Evolutionary conservation across 1,140 invertebrate species (phyloP), one percentile per base, ranked within the genome.

Genomic region (Tetramorium parvispinum): DNA sequence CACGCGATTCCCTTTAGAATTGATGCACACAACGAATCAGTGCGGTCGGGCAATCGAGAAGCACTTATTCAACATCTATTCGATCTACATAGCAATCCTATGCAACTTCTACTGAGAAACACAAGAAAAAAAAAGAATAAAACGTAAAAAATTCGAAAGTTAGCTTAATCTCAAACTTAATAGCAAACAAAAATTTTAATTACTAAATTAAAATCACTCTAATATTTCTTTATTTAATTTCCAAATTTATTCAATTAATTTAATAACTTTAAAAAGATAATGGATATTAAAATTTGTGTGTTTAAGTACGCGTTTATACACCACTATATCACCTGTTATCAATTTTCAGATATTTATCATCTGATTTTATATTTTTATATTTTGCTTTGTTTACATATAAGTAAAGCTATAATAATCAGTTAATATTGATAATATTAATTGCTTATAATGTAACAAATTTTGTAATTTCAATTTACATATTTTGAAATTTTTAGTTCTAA

Each of bases 21-120:
- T 53, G 57, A 49, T 46, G 49, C 46, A 51, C 37, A 81, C 70
- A 59, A 78, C 66, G 85, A 85, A 88, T 87, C 85, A 85, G n/a
- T 73, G 71, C 49, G 32, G 43, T 85, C 65, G 63, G 13, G 13
- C 68, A 75, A 87, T 63, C 40, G 71, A 88, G 75, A 59, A 77
- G 71, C 65, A 57, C 49, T 63, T 16, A n/a, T 49, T 57, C 65
- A 68, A 57, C 18, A 43, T n/a, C 32, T 46, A 57, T 71, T 73
- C 13, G 53, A 59, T 73, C n/a, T 61, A 75, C 37, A 70, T 53
- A 55, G 4, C 53, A 75, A 59, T 46, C 27, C 68, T 21, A 27
- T 77, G 27, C n/a, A 21, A 61, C 51, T 57, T 77, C 57, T 57
- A 40, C 43, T 18, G 53, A 53, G 32, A 37, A 46, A 57, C 13